Percentiles rank a stretch among this genome's conserved stretches.
phyloP scores from a whole-genome alignment of 2,888 invertebrate species.

The Microplitis manilae region DNA sequence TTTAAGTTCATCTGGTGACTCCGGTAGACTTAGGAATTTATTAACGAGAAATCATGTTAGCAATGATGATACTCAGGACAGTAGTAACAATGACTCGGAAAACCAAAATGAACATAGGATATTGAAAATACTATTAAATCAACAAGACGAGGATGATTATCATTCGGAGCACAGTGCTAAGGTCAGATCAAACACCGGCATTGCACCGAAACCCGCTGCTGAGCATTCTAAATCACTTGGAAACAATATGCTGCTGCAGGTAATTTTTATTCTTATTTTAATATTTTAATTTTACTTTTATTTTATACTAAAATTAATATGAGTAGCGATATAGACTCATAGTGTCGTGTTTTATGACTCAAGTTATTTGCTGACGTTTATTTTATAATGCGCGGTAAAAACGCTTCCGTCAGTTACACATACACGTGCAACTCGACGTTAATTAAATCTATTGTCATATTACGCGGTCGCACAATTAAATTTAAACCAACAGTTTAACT shows the following conservation, averaged over 20 bases:
- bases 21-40: conserved; percentile 74
- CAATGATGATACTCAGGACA: conserved; percentile 61
- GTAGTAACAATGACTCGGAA: conserved; percentile 62
- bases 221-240: conserved; percentile 72
- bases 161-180: conserved; percentile 72
- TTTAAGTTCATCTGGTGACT: conserved; percentile 67
- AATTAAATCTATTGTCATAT: neutral
- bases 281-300: conserved; percentile 3
- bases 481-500: neutral
- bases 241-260: conserved; percentile 79
- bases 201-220: conserved; percentile 60
- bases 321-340: conserved; percentile 11
- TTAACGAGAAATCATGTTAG: conserved; percentile 68
- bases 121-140: conserved; percentile 78
- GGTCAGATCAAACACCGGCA: conserved; percentile 69
- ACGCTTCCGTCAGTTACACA: neutral
- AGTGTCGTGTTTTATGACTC: conserved; percentile 21
- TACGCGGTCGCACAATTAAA: neutral
- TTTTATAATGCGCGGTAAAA: conserved; percentile 6
- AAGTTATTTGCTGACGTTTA: conserved; percentile 34
- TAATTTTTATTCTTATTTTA: conserved; percentile 63
- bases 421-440: conserved; percentile 19
- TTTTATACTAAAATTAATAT: neutral
- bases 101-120: conserved; percentile 74
- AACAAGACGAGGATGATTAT: conserved; percentile 78